Percentiles rank a stretch among this genome's conserved stretches.
Conservation (phyloP, 1,140 invertebrate species). For the Pseudomyrmex pallidus region DNA sequence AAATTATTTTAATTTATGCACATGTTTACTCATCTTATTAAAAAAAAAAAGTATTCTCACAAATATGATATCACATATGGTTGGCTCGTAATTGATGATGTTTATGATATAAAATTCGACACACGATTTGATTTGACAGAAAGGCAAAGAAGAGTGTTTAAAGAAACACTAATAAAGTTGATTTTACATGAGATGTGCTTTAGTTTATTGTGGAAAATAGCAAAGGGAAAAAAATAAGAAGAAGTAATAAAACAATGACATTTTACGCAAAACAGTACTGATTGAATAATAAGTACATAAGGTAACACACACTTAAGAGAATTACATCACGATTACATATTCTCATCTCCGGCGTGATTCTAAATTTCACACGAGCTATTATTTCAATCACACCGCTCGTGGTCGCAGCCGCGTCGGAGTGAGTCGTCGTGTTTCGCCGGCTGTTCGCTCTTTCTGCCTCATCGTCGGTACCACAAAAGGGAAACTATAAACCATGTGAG, state of each 20-base stretch:
- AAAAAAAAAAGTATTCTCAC: too few relatives aligned
- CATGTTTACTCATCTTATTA: too few relatives aligned
- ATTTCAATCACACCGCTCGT: slow-evolving; percentile 41
- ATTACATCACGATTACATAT: slow-evolving; percentile 57
- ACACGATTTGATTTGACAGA: too few relatives aligned
- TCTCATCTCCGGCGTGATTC: slow-evolving; percentile 33
- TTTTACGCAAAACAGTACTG: too few relatives aligned
- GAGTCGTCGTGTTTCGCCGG: slow-evolving; percentile 32
- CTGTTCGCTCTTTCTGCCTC: slow-evolving; percentile 22
- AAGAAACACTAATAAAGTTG: too few relatives aligned
- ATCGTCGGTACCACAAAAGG: slow-evolving; percentile 70
- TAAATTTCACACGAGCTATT: slow-evolving; percentile 53
- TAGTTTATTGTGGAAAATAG: too few relatives aligned
- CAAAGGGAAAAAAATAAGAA: neutral
- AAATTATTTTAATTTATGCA: too few relatives aligned
- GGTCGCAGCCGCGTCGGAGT: neutral
- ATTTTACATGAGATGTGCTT: too few relatives aligned
- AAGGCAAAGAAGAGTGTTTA: too few relatives aligned
- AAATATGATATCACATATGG: too few relatives aligned
- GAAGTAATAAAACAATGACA: neutral
- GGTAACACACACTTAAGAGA: slow-evolving; percentile 19
- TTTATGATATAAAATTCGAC: too few relatives aligned
- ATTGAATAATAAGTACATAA: neutral
- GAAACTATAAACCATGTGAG: slow-evolving; percentile 67
- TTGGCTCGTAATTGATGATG: too few relatives aligned